Base-by-base conservation (phyloP, 2,113 vertebrate genomes). In the Blennius ocellaris region DNA sequence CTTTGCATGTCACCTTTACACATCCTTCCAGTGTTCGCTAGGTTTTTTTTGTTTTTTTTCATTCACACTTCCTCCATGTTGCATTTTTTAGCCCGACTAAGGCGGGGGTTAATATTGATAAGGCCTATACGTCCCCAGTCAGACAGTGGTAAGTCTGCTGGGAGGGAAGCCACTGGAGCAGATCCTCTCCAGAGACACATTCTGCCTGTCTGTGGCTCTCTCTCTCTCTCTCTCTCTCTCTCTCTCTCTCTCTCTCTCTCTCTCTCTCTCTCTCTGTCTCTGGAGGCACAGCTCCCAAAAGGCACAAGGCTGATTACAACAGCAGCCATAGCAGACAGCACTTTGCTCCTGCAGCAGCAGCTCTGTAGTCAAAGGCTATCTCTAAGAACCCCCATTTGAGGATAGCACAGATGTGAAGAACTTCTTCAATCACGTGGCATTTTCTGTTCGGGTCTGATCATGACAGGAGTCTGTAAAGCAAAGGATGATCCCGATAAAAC, bases 91-190 rank as follows among this genome's bases (percentile, higher is more conserved):
- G 5, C 44, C 43, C 14, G 4, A 38, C 0, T 68, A 80, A 71
- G 48, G 52, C 44, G 49, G 59, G 37, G 12, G 54, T 39, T 60
- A 64, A 62, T 83, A 82, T 75, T 87, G 78, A 83, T 79, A 72
- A 83, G 62, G 59, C 73, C 69, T 60, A 21, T 62, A 15, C 73
- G 79, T 84, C 55, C 63, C 80, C 67, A 74, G 71, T 77, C 78
- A 88, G 84, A 69, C 81, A 53, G 53, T 47, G 40, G 81, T 63
- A 81, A 72, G 81, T 80, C 85, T 84, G 64, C 69, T 78, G 83
- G 87, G 90, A 89, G 56, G 44, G 67, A 59, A 84, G 49, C 67
- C 60, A 76, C 71, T 62, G 87, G 89, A 78, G 85, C 90, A 53
- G 76, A 67, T 54, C 12, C 75, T 84, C 89, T 81, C 80, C 72